These are phyloP conservation scores for Enoplosus armatus DNA, from an alignment of 2,797 vertebrate genomes.

Conservation along the genomic window DNA sequence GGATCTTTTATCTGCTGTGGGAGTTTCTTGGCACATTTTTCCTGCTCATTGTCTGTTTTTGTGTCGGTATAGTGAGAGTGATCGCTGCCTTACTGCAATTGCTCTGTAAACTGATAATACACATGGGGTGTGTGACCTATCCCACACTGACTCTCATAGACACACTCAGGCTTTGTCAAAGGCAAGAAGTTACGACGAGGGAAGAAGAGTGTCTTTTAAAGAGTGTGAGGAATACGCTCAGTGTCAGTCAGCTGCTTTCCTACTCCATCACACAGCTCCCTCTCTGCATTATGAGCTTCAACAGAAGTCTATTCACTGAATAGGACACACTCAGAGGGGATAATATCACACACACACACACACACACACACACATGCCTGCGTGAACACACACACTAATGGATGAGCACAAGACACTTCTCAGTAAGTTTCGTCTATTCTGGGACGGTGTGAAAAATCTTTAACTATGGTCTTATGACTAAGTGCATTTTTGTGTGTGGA, in stretches of 20 bases:
- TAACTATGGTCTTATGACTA: conserved; percentile 67
- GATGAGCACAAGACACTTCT: conserved; percentile 64
- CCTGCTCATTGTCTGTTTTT: conserved; percentile 14
- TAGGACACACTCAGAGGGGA: conserved; percentile 36
- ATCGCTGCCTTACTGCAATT: background rate
- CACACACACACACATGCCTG: background rate
- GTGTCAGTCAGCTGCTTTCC: conserved; percentile 68
- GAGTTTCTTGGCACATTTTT: conserved; percentile 26
- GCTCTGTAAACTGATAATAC: conserved; percentile 32
- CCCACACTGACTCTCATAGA: conserved; percentile 9
- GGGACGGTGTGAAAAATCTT: conserved; percentile 63
- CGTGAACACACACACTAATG: conserved; percentile 21
- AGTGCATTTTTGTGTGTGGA: conserved; percentile 29
- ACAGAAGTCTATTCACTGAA: conserved; percentile 66
- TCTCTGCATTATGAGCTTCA: conserved; percentile 46
- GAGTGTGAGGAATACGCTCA: conserved; percentile 16
- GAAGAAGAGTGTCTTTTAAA: conserved; percentile 30
- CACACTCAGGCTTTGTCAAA: conserved; percentile 31
- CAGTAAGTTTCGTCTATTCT: conserved; percentile 67
- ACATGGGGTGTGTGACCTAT: conserved; percentile 20
- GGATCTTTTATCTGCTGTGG: conserved; percentile 40
- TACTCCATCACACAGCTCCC: conserved; percentile 50
- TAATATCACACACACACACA: conserved; percentile 45
- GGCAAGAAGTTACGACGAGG: conserved; percentile 14
- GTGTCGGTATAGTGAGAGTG: conserved; percentile 31